Conservation (phyloP, 92 coral and sea anemone species). For the Siderastrea siderea region DNA sequence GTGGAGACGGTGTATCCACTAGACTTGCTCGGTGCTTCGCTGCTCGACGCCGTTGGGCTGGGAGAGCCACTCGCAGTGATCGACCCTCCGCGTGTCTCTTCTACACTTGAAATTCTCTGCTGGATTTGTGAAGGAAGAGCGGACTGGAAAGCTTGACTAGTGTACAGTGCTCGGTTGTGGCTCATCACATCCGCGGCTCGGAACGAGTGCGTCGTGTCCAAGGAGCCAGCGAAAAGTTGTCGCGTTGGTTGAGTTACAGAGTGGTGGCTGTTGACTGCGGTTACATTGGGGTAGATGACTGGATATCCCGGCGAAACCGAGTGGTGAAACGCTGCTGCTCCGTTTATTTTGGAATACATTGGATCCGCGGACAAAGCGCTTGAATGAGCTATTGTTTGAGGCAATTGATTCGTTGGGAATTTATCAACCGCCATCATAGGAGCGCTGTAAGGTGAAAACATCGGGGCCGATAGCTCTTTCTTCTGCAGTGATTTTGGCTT, state of each 20-base stretch:
- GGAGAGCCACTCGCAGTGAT: conserved; percentile 77
- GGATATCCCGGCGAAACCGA: conserved; percentile 94
- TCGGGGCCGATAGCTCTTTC: conserved; percentile 91
- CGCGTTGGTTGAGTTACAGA: conserved; percentile 86
- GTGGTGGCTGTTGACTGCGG: conserved; percentile 83
- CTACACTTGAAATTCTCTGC: conserved; percentile 90
- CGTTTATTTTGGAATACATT: conserved; percentile 98
- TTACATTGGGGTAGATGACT: conserved; percentile 92
- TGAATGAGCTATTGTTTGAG: conserved; percentile 98
- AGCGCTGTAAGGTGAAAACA: conserved; percentile 94
- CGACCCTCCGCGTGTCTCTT: conserved; percentile 87
- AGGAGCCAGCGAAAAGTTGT: conserved; percentile 87
- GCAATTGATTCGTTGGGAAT: conserved; percentile 98
- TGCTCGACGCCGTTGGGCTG: conserved; percentile 89
- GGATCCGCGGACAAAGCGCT: conserved; percentile 96
- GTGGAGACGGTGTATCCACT: conserved; percentile 76
- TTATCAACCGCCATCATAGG: conserved; percentile 98
- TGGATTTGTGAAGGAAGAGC: conserved; percentile 89
- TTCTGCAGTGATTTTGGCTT: conserved; percentile 97
- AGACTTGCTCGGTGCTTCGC: conserved; percentile 79
- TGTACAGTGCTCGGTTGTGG: conserved; percentile 89
- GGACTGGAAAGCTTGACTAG: conserved; percentile 84
- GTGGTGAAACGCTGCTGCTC: conserved; percentile 94
- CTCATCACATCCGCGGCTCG: conserved; percentile 91
- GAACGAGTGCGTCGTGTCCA: conserved; percentile 91